Evolutionary conservation across 2,113 vertebrate species (phyloP).

Genomic region (Enhydra lutris): DNA sequence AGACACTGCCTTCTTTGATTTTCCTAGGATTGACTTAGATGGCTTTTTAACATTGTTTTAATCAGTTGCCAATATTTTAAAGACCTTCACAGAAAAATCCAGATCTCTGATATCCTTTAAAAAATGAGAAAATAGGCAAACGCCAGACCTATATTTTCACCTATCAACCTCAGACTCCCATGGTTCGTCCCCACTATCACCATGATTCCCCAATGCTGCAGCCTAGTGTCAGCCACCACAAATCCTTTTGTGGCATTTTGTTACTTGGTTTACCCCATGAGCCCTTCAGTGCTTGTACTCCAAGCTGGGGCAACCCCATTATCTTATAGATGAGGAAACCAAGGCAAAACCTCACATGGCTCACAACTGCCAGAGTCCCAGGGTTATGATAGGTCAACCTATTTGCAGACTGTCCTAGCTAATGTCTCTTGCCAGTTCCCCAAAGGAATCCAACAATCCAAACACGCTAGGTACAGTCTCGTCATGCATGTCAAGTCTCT

Average conservation of each 20-base stretch:
- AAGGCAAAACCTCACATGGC: background rate
- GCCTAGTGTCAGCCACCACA: background rate
- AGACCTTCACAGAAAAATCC: slow-evolving; percentile 2
- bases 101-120: background rate
- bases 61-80: background rate
- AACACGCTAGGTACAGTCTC: background rate
- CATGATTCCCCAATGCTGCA: background rate
- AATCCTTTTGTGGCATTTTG: background rate
- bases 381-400: background rate
- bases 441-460: background rate
- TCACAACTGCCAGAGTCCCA: background rate
- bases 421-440: background rate
- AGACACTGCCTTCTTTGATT: background rate
- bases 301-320: background rate
- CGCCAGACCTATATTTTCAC: background rate
- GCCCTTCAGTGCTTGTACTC: background rate
- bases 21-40: background rate
- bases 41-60: background rate
- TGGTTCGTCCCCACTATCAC: accelerated
- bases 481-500: background rate
- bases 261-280: background rate
- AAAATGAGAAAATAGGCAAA: background rate
- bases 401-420: background rate
- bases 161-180: background rate
- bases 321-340: background rate